Conservation (phyloP, 2,888 invertebrate genomes). For the Heliconius cydno region DNA sequence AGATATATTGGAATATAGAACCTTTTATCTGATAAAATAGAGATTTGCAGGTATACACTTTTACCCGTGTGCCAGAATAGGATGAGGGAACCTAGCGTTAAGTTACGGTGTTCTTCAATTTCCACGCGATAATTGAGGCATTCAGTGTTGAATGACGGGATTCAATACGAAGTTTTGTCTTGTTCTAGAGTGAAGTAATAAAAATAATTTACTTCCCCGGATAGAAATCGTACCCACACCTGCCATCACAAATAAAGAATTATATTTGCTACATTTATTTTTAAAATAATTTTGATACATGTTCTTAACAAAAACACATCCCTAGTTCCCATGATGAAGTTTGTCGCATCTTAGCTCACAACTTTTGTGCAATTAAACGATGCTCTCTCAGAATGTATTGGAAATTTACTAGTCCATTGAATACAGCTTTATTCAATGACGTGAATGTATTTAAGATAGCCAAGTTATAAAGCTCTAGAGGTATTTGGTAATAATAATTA, state of each 20-base stretch:
- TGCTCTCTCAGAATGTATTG: conserved; percentile 31
- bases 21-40: neutral
- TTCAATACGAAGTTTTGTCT: neutral
- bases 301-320: neutral
- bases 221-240: neutral
- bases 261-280: too few species aligned
- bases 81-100: neutral
- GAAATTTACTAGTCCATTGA: conserved; percentile 25
- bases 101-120: neutral
- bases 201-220: neutral
- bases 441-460: neutral
- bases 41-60: too few species aligned
- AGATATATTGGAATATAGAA: neutral
- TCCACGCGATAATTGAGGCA: neutral
- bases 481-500: too few species aligned
- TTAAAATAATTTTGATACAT: neutral
- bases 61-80: too few species aligned
- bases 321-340: conserved; percentile 32
- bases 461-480: too few species aligned
- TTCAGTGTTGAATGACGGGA: neutral
- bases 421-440: conserved; percentile 14
- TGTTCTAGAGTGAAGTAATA: neutral
- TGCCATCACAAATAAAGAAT: neutral
- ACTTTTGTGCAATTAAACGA: conserved; percentile 40
- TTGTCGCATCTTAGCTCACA: conserved; percentile 35